Evolutionary conservation across 2,113 vertebrate species (phyloP).

Genomic region (Phyllostomus discolor): DNA sequence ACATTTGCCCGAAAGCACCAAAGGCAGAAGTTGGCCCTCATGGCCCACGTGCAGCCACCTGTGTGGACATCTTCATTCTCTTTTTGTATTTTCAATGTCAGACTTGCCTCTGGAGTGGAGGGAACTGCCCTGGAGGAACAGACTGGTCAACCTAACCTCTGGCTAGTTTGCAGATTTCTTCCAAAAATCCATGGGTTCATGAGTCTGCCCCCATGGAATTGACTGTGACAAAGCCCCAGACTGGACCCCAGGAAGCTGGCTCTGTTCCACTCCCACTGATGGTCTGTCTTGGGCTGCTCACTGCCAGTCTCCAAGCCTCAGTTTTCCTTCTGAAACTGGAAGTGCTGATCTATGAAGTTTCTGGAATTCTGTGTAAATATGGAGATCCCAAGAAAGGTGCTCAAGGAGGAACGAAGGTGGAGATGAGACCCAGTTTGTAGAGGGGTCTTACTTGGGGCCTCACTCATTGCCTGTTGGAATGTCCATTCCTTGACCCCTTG

Average conservation of each 20-base stretch:
- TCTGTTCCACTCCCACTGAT: not conserved
- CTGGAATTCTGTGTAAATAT: not conserved
- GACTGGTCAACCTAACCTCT: not conserved
- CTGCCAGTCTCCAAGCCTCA: not conserved
- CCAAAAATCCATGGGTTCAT: rapidly evolving
- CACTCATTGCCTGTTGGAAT: not conserved
- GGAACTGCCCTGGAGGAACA: not conserved
- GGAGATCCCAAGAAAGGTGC: not conserved
- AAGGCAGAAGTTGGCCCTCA: not conserved
- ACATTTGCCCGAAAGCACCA: not conserved
- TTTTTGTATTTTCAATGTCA: not conserved
- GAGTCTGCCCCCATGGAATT: not conserved
- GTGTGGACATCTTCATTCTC: not conserved
- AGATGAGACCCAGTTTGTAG: not conserved
- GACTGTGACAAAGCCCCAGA: not conserved
- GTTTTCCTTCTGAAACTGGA: not conserved
- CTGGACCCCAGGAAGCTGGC: not conserved
- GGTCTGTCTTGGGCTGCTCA: not conserved
- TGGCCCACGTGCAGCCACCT: no score
- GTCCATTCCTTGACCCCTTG: no score
- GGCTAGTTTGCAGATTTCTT: not conserved
- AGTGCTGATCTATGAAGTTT: not conserved
- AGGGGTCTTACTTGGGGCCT: not conserved
- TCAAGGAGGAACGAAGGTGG: not conserved
- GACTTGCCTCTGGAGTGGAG: not conserved